Percentiles rank a stretch among this genome's conserved stretches.
Conservation (phyloP, 2,797 vertebrate species). For the Silurus aristotelis region DNA sequence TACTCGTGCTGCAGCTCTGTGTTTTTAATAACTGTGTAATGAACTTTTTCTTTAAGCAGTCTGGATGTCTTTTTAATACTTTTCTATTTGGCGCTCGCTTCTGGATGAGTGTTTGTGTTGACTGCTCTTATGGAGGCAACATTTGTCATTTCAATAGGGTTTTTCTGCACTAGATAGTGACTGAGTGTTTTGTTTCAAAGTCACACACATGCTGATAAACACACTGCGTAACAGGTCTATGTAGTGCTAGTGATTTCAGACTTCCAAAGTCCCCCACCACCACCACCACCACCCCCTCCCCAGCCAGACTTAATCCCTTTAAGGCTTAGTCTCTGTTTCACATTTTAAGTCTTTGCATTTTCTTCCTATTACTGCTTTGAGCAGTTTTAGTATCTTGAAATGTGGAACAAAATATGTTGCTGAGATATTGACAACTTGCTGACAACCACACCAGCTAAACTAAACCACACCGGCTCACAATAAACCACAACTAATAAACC, state of each 20-base stretch:
- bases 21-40: constrained; percentile 43
- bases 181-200: not conserved
- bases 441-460: not conserved
- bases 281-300: not conserved
- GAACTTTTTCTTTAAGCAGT: constrained; percentile 22
- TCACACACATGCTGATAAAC: not conserved
- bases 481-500: not conserved
- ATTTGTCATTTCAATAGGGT: not conserved
- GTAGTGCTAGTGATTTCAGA: not conserved
- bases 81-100: not conserved
- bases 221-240: not conserved
- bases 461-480: not conserved
- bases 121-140: not conserved
- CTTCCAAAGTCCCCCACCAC: too few species aligned
- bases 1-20: not conserved
- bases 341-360: not conserved
- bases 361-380: not conserved
- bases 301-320: not conserved
- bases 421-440: not conserved
- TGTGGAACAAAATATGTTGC: not conserved
- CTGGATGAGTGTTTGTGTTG: constrained; percentile 12
- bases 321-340: not conserved
- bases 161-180: not conserved
- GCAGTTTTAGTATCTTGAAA: not conserved
- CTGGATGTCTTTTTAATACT: not conserved